phyloP scores from a whole-genome alignment of 2,888 invertebrate genomes.

The Dexiosoma caninum region DNA sequence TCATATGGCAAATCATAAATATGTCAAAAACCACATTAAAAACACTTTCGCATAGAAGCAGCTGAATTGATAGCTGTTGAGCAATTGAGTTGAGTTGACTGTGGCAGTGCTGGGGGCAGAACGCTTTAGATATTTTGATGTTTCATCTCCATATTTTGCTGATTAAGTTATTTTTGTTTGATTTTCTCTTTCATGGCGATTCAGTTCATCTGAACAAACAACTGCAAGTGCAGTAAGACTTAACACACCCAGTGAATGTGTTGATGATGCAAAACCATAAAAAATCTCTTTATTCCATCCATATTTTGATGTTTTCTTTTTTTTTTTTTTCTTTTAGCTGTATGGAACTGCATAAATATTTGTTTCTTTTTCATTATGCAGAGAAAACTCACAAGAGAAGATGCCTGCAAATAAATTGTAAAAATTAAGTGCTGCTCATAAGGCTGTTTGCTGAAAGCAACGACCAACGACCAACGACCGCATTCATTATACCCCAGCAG shows the following conservation, averaged over 20 bases:
- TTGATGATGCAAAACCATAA: slow-evolving; percentile 3
- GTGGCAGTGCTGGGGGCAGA: not conserved
- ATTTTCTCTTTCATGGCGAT: not conserved
- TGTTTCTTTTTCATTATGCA: not conserved
- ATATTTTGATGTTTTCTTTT: not conserved
- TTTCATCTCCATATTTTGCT: slow-evolving; percentile 4
- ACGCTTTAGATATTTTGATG: slow-evolving; percentile 15
- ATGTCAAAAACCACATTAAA: not conserved
- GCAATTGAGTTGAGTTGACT: slow-evolving; percentile 7
- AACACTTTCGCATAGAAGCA: not conserved
- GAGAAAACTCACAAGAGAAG: not conserved
- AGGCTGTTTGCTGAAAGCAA: not conserved
- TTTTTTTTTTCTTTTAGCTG: not conserved
- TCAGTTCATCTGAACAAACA: not conserved
- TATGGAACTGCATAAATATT: not conserved
- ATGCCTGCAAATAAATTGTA: slow-evolving; percentile 11
- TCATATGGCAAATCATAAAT: not conserved
- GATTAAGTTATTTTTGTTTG: not conserved
- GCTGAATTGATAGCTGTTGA: slow-evolving; percentile 12
- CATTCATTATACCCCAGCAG: not conserved
- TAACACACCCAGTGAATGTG: not conserved
- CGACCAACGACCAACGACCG: not conserved
- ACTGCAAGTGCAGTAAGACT: not conserved
- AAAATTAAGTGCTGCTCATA: slow-evolving; percentile 7
- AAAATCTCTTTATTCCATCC: not conserved